Evolutionary conservation across 2,888 invertebrate species (phyloP).

Genomic region (Pseudococcus jackbeardsleyi): DNA sequence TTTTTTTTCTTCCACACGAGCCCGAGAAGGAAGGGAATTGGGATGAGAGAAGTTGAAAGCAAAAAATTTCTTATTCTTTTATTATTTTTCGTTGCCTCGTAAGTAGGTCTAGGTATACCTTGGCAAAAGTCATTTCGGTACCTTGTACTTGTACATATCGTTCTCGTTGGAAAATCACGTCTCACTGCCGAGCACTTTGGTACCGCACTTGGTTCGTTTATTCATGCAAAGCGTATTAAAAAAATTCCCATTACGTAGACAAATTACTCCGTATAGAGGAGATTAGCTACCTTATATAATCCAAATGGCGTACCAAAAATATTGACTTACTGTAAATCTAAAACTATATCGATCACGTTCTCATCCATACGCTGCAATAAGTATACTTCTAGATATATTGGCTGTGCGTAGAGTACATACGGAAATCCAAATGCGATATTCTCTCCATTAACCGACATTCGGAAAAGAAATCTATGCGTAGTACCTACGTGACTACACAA

Average conservation of each 20-base stretch:
- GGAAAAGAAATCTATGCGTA: slow-evolving; percentile 1
- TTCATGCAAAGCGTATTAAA: slow-evolving; percentile 34
- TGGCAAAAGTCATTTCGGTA: neutral
- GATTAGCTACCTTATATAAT: slow-evolving; percentile 36
- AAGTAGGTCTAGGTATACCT: neutral
- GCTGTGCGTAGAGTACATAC: neutral
- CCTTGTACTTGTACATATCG: neutral
- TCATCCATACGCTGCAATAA: neutral
- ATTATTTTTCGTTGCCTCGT: slow-evolving; percentile 21
- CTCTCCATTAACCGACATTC: slow-evolving; percentile 34
- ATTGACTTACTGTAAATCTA: slow-evolving; percentile 29
- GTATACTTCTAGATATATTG: neutral
- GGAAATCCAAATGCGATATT: slow-evolving; percentile 2
- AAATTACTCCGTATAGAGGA: neutral
- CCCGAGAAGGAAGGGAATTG: neutral
- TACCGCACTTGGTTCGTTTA: neutral
- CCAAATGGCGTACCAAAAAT: neutral
- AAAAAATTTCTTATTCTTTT: slow-evolving; percentile 41
- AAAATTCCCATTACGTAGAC: slow-evolving; percentile 32
- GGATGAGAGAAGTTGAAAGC: neutral
- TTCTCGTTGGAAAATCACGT: slow-evolving; percentile 23
- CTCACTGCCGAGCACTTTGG: neutral
- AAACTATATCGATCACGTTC: slow-evolving; percentile 17
- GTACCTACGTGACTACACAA: slow-evolving; percentile 36
- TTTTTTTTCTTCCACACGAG: neutral